phyloP scores from a whole-genome alignment of 2,113 vertebrate species.

The Microtus montanus region DNA sequence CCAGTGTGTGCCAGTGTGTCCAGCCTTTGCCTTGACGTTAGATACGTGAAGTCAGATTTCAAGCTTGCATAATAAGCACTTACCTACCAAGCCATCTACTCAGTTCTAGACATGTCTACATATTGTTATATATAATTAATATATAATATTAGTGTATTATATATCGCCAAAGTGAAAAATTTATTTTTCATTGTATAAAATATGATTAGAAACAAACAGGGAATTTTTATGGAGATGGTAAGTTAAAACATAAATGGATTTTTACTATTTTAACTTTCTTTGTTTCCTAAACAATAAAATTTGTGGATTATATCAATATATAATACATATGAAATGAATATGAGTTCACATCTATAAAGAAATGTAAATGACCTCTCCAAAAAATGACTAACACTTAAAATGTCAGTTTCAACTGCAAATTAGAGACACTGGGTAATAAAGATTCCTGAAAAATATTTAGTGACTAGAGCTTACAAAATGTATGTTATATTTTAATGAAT shows the following conservation, averaged over 20 bases:
- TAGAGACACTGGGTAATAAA: not conserved
- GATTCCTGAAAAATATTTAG: not conserved
- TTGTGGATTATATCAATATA: not conserved
- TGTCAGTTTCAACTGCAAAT: not conserved
- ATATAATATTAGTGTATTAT: no score
- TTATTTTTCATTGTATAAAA: not conserved
- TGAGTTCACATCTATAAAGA: not conserved
- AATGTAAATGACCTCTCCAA: not conserved
- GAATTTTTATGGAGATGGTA: not conserved
- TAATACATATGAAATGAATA: not conserved
- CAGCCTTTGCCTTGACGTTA: no score
- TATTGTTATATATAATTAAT: not conserved
- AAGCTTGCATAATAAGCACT: no score
- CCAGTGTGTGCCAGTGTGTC: no score
- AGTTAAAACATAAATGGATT: not conserved
- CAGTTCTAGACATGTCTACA: not conserved
- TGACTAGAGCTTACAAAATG: not conserved
- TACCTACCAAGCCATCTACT: no score
- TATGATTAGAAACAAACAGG: not conserved
- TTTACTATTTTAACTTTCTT: not conserved
- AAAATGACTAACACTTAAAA: constrained; percentile 4
- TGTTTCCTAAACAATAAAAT: constrained; percentile 30
- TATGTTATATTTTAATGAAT: not conserved
- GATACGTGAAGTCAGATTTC: no score
- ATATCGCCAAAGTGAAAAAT: not conserved